phyloP scores from a whole-genome alignment of 2,888 invertebrate species.

The Leucophenga montana region DNA sequence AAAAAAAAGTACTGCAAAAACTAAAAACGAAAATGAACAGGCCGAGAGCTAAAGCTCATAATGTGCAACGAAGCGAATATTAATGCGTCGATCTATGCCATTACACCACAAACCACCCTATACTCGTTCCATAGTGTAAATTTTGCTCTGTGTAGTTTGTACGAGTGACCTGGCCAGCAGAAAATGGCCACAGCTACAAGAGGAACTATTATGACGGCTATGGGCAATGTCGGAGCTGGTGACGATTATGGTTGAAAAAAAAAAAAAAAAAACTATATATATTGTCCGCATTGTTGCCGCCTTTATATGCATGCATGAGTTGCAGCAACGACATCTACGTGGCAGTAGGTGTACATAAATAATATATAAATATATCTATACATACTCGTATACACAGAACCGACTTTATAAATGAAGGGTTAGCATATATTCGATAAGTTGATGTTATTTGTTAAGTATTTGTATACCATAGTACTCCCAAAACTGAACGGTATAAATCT shows the following conservation, averaged over 20 bases:
- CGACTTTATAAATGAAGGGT: too few species aligned
- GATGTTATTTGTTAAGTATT: too few species aligned
- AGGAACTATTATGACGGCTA: constrained; percentile 5
- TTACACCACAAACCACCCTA: constrained; percentile 6
- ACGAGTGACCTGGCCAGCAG: constrained; percentile 17
- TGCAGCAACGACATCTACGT: background rate
- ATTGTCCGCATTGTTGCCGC: constrained; percentile 3
- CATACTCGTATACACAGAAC: background rate
- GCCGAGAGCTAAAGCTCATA: constrained; percentile 35
- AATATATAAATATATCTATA: background rate
- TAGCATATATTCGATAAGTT: too few species aligned
- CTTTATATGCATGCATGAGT: too few species aligned
- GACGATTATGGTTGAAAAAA: constrained; percentile 21
- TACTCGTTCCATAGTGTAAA: background rate
- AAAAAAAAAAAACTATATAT: too few species aligned
- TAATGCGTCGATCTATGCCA: constrained; percentile 31
- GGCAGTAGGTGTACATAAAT: background rate
- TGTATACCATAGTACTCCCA: too few species aligned
- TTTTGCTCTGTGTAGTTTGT: background rate
- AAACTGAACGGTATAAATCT: too few species aligned
- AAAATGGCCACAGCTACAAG: constrained; percentile 25
- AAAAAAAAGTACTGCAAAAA: background rate
- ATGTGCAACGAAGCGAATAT: constrained; percentile 47
- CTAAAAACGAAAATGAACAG: background rate
- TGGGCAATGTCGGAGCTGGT: constrained; percentile 1